Evolutionary conservation across 2,888 invertebrate species (phyloP).

Genomic region (Amorpha juglandis): DNA sequence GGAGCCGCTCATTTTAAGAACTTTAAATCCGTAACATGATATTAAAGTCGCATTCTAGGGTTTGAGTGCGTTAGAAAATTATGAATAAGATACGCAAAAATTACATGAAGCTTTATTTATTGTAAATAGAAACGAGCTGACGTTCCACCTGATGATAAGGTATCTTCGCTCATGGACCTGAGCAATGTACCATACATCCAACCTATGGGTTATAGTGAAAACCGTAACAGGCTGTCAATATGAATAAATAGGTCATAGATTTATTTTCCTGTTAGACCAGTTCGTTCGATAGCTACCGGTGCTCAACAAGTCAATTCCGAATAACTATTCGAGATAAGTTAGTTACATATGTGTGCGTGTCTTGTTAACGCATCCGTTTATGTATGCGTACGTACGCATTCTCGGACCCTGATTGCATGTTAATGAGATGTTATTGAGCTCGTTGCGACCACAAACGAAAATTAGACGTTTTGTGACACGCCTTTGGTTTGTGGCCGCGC

Average conservation of each 20-base stretch:
- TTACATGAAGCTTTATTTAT: no score
- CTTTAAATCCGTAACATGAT: no score
- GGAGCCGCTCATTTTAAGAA: no score
- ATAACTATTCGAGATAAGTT: slow-evolving; percentile 17
- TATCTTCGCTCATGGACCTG: no score
- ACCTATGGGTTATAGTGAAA: background rate
- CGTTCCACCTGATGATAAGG: background rate
- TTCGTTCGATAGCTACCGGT: background rate
- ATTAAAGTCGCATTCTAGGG: no score
- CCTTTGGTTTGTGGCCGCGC: background rate
- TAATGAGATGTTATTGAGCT: slow-evolving; percentile 24
- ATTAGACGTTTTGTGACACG: slow-evolving; percentile 11
- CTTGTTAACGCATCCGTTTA: slow-evolving; percentile 17
- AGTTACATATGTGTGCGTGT: background rate
- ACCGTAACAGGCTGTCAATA: background rate
- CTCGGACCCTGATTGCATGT: slow-evolving; percentile 28
- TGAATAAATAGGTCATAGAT: background rate
- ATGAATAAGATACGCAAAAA: no score
- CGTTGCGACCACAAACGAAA: background rate
- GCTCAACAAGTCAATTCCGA: background rate
- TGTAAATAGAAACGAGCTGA: no score
- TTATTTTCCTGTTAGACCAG: slow-evolving; percentile 18
- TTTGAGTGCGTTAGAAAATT: no score
- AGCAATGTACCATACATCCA: background rate
- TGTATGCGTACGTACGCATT: slow-evolving; percentile 25